phyloP scores from a whole-genome alignment of 1,140 invertebrate species.

The Tribolium madens region DNA sequence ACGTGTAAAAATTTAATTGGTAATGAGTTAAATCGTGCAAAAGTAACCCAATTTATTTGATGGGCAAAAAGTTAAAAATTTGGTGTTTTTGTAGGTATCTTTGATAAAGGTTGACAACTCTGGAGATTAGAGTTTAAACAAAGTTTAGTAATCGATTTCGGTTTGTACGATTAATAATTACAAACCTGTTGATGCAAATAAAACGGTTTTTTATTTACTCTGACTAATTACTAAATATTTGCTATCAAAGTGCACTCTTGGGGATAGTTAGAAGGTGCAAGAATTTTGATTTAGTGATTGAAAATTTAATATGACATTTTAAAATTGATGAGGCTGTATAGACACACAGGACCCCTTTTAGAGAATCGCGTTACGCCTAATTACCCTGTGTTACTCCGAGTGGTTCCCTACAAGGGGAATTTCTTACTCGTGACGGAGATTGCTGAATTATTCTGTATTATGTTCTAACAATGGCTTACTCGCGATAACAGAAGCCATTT shows the following conservation, averaged over 20 bases:
- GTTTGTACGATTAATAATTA: slow-evolving; percentile 19
- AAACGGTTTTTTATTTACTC: not conserved
- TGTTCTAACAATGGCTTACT: slow-evolving; percentile 48
- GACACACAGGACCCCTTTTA: slow-evolving; percentile 46
- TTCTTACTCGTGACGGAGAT: slow-evolving; percentile 48
- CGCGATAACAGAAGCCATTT: slow-evolving; percentile 39
- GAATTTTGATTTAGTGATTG: not conserved
- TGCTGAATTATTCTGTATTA: slow-evolving; percentile 44
- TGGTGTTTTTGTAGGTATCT: slow-evolving; percentile 31
- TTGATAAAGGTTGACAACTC: slow-evolving; percentile 31
- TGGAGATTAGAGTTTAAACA: not conserved
- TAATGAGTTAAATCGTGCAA: not conserved
- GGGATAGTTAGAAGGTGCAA: not conserved
- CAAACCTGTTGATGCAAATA: slow-evolving; percentile 5
- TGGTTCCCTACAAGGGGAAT: slow-evolving; percentile 45
- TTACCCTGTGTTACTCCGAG: slow-evolving; percentile 47
- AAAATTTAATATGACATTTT: slow-evolving; percentile 52
- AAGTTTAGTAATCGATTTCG: slow-evolving; percentile 32
- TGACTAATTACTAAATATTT: not conserved
- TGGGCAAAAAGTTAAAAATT: not conserved
- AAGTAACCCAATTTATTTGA: not conserved
- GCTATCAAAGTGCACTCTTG: too few relatives aligned
- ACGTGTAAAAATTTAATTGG: not conserved
- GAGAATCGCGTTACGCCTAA: slow-evolving; percentile 51
- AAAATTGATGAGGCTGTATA: slow-evolving; percentile 49